Evolutionary conservation across 2,888 invertebrate genomes (phyloP), one percentile per base, ranked within the genome.

Genomic region (Chymomyza fuscimana): DNA sequence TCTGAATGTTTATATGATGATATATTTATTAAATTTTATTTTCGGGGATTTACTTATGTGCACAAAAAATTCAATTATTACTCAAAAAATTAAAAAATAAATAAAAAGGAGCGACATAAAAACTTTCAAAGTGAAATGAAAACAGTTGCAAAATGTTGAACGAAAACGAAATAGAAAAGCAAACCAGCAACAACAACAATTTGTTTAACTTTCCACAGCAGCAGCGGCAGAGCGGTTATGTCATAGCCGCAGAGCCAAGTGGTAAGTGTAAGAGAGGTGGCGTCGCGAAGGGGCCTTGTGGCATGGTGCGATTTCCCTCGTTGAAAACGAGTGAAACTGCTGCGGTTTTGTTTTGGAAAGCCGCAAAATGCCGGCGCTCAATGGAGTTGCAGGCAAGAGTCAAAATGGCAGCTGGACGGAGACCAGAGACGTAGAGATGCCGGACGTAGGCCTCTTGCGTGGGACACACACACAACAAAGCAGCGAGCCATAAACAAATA

Each of bases 141-240:
- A 66, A 69, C 78, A 65, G 71, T 87, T 86, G 87, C 87, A 80
- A 83, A 85, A 87, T 80, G 72, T 75, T 71, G 25, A 58, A 58
- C 15, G 63, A 66, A 70, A 67, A 56, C 63, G 61, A 61, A 46
- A 74, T 64, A 65, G 19, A 40, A 69, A 59, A 74, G 62, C 4
- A 67, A 75, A 72, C 9, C 65, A 51, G 15, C 54, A 79, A 67
- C 83, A 76, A 82, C 77, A 69, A 52, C 77, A 77, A 72, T 82
- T 84, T 82, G 32, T 79, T 87, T 74, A 83, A 84, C 83, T 84
- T 84, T 84, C 87, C 83, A 87, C 83, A 58, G 79, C 51, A 59
- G 66, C 50, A 25, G 59, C 59, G 29, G 40, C 25, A 25, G 25
- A 25, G 25, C 58, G 67, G 86, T 87, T 84, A 84, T 87, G 83